These are phyloP conservation scores for Lagopus muta DNA, from an alignment of 2,113 vertebrate genomes.

Conservation along the genomic window DNA sequence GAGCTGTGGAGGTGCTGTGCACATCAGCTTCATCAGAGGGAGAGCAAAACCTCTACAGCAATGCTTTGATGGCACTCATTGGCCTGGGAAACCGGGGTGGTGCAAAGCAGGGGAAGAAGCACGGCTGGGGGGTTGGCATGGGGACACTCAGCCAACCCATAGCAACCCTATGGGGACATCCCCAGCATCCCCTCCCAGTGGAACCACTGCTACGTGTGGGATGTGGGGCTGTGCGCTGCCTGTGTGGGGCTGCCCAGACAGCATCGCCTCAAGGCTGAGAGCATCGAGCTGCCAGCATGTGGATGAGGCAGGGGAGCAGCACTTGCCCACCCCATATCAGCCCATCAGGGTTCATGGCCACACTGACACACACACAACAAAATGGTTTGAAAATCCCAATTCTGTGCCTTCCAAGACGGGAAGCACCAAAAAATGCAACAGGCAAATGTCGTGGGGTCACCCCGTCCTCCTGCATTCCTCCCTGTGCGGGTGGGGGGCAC, in stretches of 20 bases:
- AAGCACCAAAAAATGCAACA: accelerated
- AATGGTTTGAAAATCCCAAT: neutral
- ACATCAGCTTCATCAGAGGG: neutral
- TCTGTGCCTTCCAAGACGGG: neutral
- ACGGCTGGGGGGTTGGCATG: neutral
- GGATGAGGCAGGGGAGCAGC: neutral
- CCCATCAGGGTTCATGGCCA: neutral
- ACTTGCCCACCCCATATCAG: neutral
- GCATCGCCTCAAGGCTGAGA: neutral
- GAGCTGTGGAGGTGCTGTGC: neutral
- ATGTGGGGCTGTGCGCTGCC: neutral
- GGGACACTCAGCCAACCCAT: neutral
- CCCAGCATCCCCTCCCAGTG: neutral
- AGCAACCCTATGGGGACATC: neutral
- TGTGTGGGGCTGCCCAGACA: neutral
- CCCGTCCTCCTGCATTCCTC: neutral
- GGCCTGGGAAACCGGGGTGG: neutral
- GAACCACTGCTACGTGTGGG: neutral
- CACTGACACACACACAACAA: neutral
- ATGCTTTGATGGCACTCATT: neutral
- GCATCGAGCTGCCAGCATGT: neutral
- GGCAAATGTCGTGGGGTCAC: no score
- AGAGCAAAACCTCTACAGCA: neutral
- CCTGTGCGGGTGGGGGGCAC: neutral
- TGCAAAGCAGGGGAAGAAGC: neutral